These are phyloP conservation scores for Tribolium castaneum DNA, from an alignment of 1,140 invertebrate species.

Conservation along the genomic window DNA sequence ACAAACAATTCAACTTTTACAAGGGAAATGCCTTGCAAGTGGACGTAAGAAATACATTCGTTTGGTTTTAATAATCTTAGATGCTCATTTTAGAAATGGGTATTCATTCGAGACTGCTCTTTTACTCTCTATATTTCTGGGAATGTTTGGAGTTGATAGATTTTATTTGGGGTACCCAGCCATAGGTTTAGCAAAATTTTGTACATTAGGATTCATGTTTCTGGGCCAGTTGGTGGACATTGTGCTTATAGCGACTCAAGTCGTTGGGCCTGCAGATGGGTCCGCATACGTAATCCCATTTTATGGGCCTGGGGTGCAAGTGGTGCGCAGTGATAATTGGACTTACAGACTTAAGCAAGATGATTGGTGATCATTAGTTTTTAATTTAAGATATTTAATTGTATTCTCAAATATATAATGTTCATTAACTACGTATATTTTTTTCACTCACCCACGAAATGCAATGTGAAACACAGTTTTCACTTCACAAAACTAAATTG, in stretches of 20 bases:
- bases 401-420: neutral
- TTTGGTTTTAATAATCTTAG: conserved; percentile 53
- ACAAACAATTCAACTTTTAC: conserved; percentile 84
- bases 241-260: conserved; percentile 92
- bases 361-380: conserved; percentile 73
- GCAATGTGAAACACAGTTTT: too few relatives aligned
- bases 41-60: conserved; percentile 78
- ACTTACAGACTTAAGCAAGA: conserved; percentile 85
- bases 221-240: conserved; percentile 96
- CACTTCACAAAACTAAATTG: too few relatives aligned
- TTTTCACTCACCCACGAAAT: too few relatives aligned
- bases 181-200: conserved; percentile 92
- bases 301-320: conserved; percentile 87
- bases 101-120: conserved; percentile 93
- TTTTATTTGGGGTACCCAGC: conserved; percentile 98
- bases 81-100: conserved; percentile 80
- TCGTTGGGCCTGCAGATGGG: conserved; percentile 94
- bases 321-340: conserved; percentile 85
- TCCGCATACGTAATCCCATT: conserved; percentile 96
- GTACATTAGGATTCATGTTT: conserved; percentile 96
- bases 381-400: neutral
- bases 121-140: conserved; percentile 92
- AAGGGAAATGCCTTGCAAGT: conserved; percentile 88
- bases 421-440: too few relatives aligned
- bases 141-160: conserved; percentile 97